phyloP scores from a whole-genome alignment of 53 echinoderm and acorn worm genomes.

The Apostichopus leukothele region DNA sequence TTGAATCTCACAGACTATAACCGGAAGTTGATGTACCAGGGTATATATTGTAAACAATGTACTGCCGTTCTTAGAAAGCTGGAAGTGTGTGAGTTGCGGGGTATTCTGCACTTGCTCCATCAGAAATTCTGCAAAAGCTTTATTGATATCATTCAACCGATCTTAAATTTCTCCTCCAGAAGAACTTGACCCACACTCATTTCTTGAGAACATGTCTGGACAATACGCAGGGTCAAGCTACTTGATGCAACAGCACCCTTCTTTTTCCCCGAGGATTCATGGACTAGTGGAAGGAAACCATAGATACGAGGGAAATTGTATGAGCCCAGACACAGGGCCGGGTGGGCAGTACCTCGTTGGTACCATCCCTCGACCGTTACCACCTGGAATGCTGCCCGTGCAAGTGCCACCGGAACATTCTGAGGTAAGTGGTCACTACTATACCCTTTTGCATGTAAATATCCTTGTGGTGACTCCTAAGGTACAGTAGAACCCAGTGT shows the following conservation, averaged over 20 bases:
- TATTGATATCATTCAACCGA: too few species aligned
- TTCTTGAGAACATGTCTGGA: background rate
- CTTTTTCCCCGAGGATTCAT: background rate
- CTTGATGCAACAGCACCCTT: background rate
- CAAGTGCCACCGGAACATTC: background rate
- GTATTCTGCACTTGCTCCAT: too few species aligned
- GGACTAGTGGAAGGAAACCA: background rate
- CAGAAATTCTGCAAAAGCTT: too few species aligned
- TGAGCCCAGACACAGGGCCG: background rate
- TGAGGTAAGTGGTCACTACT: background rate
- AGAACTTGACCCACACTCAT: background rate
- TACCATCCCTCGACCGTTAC: background rate
- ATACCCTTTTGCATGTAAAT: too few species aligned
- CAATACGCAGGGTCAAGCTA: background rate
- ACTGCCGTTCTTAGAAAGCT: too few species aligned
- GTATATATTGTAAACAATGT: too few species aligned
- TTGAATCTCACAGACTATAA: too few species aligned
- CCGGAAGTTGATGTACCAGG: too few species aligned
- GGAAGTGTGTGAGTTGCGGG: too few species aligned
- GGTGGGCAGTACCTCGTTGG: background rate
- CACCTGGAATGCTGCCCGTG: background rate
- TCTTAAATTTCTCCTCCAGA: too few species aligned
- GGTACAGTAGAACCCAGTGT: too few species aligned
- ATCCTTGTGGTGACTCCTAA: too few species aligned
- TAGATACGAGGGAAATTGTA: background rate